Evolutionary conservation across 2,113 vertebrate genomes (phyloP).

Genomic region (Hypanus sabinus): DNA sequence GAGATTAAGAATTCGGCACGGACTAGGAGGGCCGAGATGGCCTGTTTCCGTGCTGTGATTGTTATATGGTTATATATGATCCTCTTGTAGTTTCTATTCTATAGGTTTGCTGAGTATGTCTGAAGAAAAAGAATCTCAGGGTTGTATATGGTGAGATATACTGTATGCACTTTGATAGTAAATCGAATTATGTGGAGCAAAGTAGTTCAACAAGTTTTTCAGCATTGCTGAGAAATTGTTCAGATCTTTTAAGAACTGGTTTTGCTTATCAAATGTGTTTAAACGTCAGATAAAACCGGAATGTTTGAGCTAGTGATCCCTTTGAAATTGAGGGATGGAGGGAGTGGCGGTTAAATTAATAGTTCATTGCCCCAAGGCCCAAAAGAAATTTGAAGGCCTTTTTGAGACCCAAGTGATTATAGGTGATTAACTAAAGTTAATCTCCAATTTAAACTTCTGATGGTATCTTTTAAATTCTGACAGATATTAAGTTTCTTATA

Average conservation of each 20-base stretch:
- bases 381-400: neutral
- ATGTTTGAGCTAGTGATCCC: constrained; percentile 5
- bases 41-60: too few relatives aligned
- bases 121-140: too few relatives aligned
- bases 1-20: too few relatives aligned
- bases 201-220: constrained; percentile 15
- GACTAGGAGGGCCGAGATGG: too few relatives aligned
- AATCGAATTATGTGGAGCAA: neutral
- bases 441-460: constrained; percentile 30
- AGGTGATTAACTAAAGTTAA: neutral
- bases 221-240: neutral
- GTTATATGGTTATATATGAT: too few relatives aligned
- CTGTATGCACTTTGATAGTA: neutral
- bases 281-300: neutral
- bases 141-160: too few relatives aligned
- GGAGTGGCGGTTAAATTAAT: neutral
- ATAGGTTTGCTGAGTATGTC: too few relatives aligned
- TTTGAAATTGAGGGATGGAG: neutral
- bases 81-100: too few relatives aligned
- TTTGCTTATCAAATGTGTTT: neutral
- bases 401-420: neutral
- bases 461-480: constrained; percentile 11
- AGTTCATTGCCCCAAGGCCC: neutral
- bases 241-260: neutral
- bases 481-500: neutral